These are phyloP conservation scores for Digitonthophagus gazella DNA, from an alignment of 2,888 invertebrate species.

Conservation along the genomic window DNA sequence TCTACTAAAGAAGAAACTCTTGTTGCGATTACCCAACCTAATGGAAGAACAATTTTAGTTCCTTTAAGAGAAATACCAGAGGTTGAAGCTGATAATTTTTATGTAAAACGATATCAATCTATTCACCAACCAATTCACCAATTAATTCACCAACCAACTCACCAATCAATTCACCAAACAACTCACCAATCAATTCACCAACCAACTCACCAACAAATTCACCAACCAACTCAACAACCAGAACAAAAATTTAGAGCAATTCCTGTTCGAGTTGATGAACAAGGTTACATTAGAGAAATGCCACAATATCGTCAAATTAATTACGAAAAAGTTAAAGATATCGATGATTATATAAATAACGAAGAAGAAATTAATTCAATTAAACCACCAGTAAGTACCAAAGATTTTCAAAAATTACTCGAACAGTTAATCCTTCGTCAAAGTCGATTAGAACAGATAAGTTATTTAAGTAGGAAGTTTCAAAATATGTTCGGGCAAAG, in stretches of 20 bases:
- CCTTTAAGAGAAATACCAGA: conserved; percentile 46
- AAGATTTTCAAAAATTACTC: conserved; percentile 66
- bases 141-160: conserved; percentile 26
- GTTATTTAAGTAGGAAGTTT: conserved; percentile 43
- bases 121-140: conserved; percentile 22
- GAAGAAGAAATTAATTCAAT: conserved; percentile 59
- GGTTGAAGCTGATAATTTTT: conserved; percentile 36
- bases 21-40: conserved; percentile 52
- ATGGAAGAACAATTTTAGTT: conserved; percentile 45
- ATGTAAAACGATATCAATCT: conserved; percentile 21
- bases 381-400: conserved; percentile 67
- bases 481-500: conserved; percentile 22
- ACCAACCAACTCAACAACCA: conserved; percentile 20
- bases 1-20: conserved; percentile 46
- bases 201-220: conserved; percentile 11
- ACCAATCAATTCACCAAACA: conserved; percentile 16
- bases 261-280: conserved; percentile 48
- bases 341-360: conserved; percentile 33
- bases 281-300: conserved; percentile 45
- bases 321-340: conserved; percentile 30
- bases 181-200: not conserved
- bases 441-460: conserved; percentile 58
- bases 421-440: conserved; percentile 66
- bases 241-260: conserved; percentile 40
- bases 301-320: conserved; percentile 39